A percentile compares a stretch with the other conserved stretches of the same genome.
These are phyloP conservation scores for Hylaeus volcanicus DNA, from an alignment of 1,140 invertebrate species.

Conservation along the genomic window DNA sequence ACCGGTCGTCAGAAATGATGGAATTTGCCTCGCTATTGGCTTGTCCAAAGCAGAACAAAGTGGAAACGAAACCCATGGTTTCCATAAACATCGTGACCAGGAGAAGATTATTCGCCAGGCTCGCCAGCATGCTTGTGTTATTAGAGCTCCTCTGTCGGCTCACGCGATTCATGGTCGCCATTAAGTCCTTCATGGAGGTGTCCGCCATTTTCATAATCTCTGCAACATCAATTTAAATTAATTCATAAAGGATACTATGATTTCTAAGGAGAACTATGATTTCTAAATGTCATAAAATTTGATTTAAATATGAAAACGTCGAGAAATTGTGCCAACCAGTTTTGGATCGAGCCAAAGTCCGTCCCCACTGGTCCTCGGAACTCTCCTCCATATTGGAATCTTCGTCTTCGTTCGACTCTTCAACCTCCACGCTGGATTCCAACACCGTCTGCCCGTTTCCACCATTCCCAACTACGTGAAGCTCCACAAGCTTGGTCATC, in stretches of 20 bases:
- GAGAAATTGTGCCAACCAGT: not conserved
- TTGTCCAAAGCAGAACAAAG: constrained; percentile 48
- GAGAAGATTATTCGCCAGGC: constrained; percentile 64
- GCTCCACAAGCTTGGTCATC: constrained; percentile 42
- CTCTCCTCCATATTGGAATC: not conserved
- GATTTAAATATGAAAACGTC: no score
- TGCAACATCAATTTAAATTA: constrained; percentile 25
- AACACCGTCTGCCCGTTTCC: not conserved
- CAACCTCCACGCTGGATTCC: not conserved
- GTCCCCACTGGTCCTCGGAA: not conserved
- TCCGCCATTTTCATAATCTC: constrained; percentile 35
- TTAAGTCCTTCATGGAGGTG: constrained; percentile 38
- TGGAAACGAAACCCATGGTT: constrained; percentile 58
- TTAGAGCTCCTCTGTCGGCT: constrained; percentile 14
- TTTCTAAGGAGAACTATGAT: no score
- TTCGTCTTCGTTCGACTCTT: constrained; percentile 6
- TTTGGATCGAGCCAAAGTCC: not conserved
- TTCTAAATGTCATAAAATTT: no score
- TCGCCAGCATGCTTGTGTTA: constrained; percentile 38
- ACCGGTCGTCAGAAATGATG: constrained; percentile 9
- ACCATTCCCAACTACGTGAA: constrained; percentile 13
- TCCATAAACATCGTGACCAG: constrained; percentile 65
- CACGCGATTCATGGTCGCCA: constrained; percentile 56
- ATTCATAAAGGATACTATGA: no score
- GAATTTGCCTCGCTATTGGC: constrained; percentile 15